phyloP scores from a whole-genome alignment of 1,140 invertebrate genomes.

The Bombus pyrosoma region DNA sequence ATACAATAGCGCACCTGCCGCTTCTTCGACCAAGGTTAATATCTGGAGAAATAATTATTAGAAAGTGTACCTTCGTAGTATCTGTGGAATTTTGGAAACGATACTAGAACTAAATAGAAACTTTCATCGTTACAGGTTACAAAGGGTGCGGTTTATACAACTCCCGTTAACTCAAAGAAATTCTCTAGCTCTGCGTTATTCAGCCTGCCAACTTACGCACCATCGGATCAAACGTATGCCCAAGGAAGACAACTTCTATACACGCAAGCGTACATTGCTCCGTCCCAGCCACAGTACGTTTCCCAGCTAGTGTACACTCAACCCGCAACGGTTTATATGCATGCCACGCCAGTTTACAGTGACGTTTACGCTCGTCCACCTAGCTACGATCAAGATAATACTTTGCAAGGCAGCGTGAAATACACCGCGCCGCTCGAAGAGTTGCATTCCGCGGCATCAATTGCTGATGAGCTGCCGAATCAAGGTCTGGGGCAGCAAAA shows the following conservation, averaged over 20 bases:
- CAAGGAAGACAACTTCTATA: constrained; percentile 61
- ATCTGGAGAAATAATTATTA: too few species aligned
- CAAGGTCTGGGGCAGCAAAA: constrained; percentile 70
- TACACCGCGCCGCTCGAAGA: constrained; percentile 66
- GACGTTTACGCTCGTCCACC: constrained; percentile 69
- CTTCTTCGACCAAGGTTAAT: constrained; percentile 43
- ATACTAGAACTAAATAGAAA: too few species aligned
- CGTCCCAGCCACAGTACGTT: constrained; percentile 65
- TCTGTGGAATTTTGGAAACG: background rate
- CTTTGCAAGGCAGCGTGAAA: constrained; percentile 65
- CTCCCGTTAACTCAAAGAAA: constrained; percentile 46
- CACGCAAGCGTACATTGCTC: constrained; percentile 68
- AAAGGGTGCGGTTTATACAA: constrained; percentile 29
- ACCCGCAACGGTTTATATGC: constrained; percentile 70
- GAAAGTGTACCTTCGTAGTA: too few species aligned
- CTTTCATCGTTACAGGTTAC: constrained; percentile 17
- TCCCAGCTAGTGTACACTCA: constrained; percentile 74
- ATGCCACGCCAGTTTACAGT: constrained; percentile 68
- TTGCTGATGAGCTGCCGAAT: constrained; percentile 69
- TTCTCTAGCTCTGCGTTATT: background rate
- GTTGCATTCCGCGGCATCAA: constrained; percentile 62
- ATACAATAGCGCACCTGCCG: background rate
- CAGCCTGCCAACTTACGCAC: constrained; percentile 37
- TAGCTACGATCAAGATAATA: constrained; percentile 74
- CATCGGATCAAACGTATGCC: constrained; percentile 36